Base-by-base conservation (phyloP, 2,113 vertebrate species). In the Cyrtonyx montezumae region DNA sequence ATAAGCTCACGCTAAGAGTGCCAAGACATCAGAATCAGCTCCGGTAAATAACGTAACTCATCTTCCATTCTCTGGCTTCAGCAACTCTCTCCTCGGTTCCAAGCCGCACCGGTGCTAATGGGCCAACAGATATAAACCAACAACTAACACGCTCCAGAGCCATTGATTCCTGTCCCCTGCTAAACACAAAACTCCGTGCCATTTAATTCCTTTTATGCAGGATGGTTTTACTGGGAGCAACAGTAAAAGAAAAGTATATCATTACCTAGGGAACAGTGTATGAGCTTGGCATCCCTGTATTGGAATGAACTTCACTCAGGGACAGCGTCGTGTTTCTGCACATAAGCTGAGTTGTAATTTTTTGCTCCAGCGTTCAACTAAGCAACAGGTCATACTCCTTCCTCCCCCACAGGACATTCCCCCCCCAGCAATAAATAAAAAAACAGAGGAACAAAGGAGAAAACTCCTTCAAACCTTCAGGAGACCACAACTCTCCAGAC, bases 191-290 rank as follows among this genome's bases (percentile, higher is more conserved):
- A 83, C 65, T 91, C 83, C 1, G 0, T 62, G 61, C 46, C 56
- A 90, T 91, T 95, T 95, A 93, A 95, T 95, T 93, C n/a, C 34
- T 95, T 91, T 80, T 36, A 70, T 61, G 76, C 73, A 86, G 46
- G 51, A 93, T 78, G 8, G 2, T 61, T 71, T 90, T 93, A 78
- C 77, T 75, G 95, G 92, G 88, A 96, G 79, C 65, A 91, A 80
- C 83, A 77, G 37, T 88, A 58, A 94, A 92, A 95, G 46, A 90
- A 85, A 93, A 65, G 90, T 80, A 43, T 36, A 89, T 66, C 45
- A 85, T 65, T 91, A 92, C 68, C 79, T 43, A 79, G 87, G 79
- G 93, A 96, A 79, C 84, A 92, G n/a, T 37, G 40, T 58, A 87
- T 8, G 46, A 91, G 82, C 55, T 79, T 90, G 87, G 84, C 89